Base-by-base conservation (phyloP, 2,797 vertebrate species). In the Champsocephalus gunnari region DNA sequence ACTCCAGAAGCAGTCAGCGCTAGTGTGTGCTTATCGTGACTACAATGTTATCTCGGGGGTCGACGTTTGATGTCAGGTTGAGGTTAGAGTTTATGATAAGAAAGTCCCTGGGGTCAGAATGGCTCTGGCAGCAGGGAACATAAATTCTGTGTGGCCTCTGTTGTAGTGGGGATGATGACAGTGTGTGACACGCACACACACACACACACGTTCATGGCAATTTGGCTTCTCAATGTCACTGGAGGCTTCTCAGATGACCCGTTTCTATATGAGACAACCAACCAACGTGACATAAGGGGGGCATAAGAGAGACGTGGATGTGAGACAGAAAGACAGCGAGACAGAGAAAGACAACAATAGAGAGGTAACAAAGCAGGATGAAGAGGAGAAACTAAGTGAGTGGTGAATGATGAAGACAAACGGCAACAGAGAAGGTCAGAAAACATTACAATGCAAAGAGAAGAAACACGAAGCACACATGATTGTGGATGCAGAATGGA, bases 11-110 rank as follows among this genome's bases (percentile, higher is more conserved):
- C 79, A 80, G 86, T 65, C 80, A 4, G 61, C 32, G 60, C 51
- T 67, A 24, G 60, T 66, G 87, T 73, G 76, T 49, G 79, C 86
- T 93, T 90, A 92, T 92, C 81, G 63, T 82, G 84, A 85, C 90
- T 86, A 92, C 87, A 89, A 89, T 84, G 93, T 93, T 94, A 94
- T 93, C 93, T 92, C 71, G 62, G 81, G 80, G 84, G 82, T 87
- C 59, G 73, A 82, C 81, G 50, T 89, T 90, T 91, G 91, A 92
- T 94, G 93, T 93, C 91, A 92, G 90, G 77, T 81, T 84, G 91
- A 92, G 94, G 94, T 95, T 93, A 95, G 91, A 95, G 94, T 93
- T 95, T 94, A 94, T 90, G 94, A 95, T 95, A 95, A 96, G 94
- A 95, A 87, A 94, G 91, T 84, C 90, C 93, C 87, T 7, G 86